Evolutionary conservation across 2,113 vertebrate genomes (phyloP).

Genomic region (Thermophis baileyi): DNA sequence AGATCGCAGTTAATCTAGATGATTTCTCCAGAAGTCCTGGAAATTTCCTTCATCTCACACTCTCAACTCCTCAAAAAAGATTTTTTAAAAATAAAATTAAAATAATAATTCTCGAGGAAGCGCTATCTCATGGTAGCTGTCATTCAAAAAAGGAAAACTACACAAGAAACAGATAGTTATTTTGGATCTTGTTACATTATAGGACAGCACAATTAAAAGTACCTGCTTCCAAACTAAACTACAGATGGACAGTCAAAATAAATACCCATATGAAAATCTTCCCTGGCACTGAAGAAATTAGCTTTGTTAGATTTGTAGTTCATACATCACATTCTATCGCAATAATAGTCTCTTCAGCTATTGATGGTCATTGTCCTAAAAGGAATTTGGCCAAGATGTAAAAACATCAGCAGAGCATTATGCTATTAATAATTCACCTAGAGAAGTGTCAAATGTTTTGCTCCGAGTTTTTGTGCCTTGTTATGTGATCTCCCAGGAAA

Average conservation of each 20-base stretch:
- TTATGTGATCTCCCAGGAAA: slow-evolving; percentile 35
- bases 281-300: not conserved
- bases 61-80: not conserved
- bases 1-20: not conserved
- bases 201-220: not conserved
- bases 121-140: not conserved
- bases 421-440: slow-evolving; percentile 26
- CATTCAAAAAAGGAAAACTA: not conserved
- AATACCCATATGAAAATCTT: not conserved
- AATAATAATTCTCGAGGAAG: not conserved
- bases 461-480: slow-evolving; percentile 27
- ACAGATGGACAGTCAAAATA: not conserved
- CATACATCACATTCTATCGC: not conserved
- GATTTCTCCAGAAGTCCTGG: not conserved
- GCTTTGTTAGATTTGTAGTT: not conserved
- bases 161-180: not conserved
- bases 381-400: not conserved
- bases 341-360: not conserved
- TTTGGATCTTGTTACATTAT: not conserved
- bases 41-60: not conserved
- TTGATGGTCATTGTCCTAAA: slow-evolving; percentile 11
- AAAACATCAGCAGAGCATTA: slow-evolving; percentile 10
- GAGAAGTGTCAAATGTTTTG: slow-evolving; percentile 43
- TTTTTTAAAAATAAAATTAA: not conserved
- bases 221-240: not conserved